A percentile compares a stretch with the other conserved stretches of the same genome.
These are phyloP conservation scores for Coreius guichenoti DNA, from an alignment of 2,797 vertebrate species.

Conservation along the genomic window DNA sequence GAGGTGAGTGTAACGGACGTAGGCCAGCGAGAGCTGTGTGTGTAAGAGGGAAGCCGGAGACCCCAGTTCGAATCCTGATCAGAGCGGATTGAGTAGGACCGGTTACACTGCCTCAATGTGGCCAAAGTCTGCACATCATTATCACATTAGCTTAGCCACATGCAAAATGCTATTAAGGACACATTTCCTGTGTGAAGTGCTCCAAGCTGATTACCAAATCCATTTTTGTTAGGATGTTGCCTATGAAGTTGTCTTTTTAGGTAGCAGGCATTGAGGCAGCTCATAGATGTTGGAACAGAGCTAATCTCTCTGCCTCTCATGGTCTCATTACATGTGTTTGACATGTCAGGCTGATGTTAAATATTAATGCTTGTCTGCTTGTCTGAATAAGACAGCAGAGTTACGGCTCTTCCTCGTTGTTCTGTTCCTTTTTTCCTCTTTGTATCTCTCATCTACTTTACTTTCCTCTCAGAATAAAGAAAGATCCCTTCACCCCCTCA, in stretches of 20 bases:
- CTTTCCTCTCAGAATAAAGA: slow-evolving; percentile 1
- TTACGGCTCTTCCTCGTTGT: slow-evolving; percentile 18
- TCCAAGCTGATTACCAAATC: neutral
- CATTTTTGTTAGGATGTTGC: neutral
- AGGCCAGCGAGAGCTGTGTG: too few species aligned
- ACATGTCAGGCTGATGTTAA: slow-evolving; percentile 42
- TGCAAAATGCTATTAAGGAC: neutral
- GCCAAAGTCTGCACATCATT: neutral
- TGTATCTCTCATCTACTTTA: slow-evolving; percentile 19
- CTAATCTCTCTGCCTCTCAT: neutral
- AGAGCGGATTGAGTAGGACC: too few species aligned
- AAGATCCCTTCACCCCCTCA: neutral
- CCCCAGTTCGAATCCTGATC: too few species aligned
- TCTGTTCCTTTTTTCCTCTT: slow-evolving; percentile 14
- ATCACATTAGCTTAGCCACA: neutral
- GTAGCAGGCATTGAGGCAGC: neutral
- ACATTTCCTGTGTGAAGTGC: neutral
- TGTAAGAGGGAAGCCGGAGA: too few species aligned
- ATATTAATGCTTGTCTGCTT: slow-evolving; percentile 61
- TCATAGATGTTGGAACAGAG: neutral
- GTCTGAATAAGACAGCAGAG: slow-evolving; percentile 57
- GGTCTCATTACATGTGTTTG: slow-evolving; percentile 27
- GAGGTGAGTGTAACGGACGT: too few species aligned
- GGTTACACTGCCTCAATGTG: neutral
- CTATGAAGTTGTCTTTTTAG: neutral